Conservation (phyloP, 2,797 vertebrate genomes). For the Lepus oiostolus region DNA sequence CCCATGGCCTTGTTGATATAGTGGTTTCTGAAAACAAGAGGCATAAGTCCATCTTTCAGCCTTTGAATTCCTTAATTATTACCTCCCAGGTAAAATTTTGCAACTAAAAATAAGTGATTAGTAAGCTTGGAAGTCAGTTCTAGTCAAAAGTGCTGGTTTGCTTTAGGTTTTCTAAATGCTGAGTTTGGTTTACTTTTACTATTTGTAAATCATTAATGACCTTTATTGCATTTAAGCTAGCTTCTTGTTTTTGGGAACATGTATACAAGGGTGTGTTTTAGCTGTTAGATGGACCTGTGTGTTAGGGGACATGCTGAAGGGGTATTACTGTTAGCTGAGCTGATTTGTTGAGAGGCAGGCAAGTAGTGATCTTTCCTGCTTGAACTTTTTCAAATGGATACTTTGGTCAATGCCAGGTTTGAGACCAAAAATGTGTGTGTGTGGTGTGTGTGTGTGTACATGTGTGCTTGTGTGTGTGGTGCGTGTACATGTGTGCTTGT, state of each 20-base stretch:
- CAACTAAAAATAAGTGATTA: neutral
- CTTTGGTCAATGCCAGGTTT: constrained; percentile 10
- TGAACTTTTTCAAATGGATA: constrained; percentile 18
- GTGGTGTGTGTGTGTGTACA: too few relatives aligned
- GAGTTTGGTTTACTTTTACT: constrained; percentile 8
- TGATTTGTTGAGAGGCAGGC: neutral
- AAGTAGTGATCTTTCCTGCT: neutral
- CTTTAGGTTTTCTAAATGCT: neutral
- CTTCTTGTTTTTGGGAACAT: neutral
- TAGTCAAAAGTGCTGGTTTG: neutral
- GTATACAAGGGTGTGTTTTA: constrained; percentile 4
- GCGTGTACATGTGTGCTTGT: too few relatives aligned
- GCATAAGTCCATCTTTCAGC: neutral
- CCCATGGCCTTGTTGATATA: neutral
- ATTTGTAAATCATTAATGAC: neutral
- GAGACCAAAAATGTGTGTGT: neutral
- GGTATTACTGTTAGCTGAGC: neutral
- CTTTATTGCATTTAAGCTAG: neutral
- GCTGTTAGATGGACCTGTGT: neutral
- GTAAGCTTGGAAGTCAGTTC: constrained; percentile 36
- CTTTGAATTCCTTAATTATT: neutral
- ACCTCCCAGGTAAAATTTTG: constrained; percentile 12
- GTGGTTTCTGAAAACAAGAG: constrained; percentile 12
- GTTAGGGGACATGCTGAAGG: too few relatives aligned
- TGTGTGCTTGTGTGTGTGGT: too few relatives aligned